Evolutionary conservation across 2,113 vertebrate species (phyloP).

Genomic region (rabbit (Oryctolagus cuniculus)): DNA sequence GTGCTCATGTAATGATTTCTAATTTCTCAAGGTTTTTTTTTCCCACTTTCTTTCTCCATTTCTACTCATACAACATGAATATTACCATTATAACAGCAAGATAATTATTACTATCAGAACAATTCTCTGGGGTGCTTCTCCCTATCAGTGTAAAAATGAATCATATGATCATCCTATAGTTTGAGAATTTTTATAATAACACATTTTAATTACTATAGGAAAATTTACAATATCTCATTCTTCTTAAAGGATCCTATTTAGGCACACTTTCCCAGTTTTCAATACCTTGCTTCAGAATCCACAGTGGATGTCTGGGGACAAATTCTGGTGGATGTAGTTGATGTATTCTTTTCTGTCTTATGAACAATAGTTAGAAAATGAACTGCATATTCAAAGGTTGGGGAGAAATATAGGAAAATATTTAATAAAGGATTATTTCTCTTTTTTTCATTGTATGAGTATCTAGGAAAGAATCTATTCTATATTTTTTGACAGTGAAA

Average conservation of each 20-base stretch:
- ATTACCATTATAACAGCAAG: background rate
- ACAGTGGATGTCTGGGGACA: background rate
- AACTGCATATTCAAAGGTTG: background rate
- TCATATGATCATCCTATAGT: conserved; percentile 1
- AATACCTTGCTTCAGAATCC: background rate
- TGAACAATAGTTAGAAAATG: background rate
- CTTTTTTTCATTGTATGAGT: background rate
- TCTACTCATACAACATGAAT: background rate
- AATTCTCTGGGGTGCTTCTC: conserved; percentile 22
- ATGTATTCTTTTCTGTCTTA: background rate
- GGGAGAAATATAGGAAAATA: background rate
- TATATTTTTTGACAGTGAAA: conserved; percentile 29
- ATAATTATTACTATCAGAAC: conserved; percentile 37
- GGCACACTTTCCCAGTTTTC: background rate
- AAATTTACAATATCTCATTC: background rate
- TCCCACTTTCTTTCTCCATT: background rate
- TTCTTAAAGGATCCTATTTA: background rate
- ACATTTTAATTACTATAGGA: background rate
- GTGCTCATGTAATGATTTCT: background rate
- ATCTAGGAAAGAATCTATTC: background rate
- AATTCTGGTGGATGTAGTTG: background rate
- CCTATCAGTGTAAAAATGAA: conserved; percentile 50
- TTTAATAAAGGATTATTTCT: background rate
- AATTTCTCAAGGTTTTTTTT: background rate
- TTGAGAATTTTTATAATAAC: conserved; percentile 12